phyloP scores from a whole-genome alignment of 2,888 invertebrate genomes.

The Sinelater perroti region DNA sequence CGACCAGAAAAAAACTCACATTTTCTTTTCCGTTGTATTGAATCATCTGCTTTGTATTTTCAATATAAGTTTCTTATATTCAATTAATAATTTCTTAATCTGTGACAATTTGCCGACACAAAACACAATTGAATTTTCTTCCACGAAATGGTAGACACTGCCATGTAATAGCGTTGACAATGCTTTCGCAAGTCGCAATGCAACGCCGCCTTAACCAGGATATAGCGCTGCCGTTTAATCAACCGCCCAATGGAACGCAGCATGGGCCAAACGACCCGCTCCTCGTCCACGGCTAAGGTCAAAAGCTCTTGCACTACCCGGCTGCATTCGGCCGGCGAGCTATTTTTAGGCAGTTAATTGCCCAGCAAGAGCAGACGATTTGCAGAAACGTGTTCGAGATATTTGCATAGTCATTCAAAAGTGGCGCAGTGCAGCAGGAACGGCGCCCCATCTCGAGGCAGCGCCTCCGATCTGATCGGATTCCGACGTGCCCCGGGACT shows the following conservation, averaged over 20 bases:
- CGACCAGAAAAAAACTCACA: too few relatives aligned
- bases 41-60: background rate
- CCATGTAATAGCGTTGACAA: background rate
- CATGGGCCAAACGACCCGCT: conserved; percentile 17
- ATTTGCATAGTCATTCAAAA: background rate
- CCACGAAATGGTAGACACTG: too few relatives aligned
- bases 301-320: conserved; percentile 13
- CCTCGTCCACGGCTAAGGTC: conserved; percentile 26
- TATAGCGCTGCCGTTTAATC: conserved; percentile 17
- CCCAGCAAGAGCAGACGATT: conserved; percentile 4
- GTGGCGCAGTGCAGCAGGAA: background rate
- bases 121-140: too few relatives aligned
- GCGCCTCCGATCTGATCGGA: background rate
- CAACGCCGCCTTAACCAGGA: conserved; percentile 21
- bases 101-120: background rate
- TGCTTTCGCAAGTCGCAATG: conserved; percentile 10
- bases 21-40: too few relatives aligned
- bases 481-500: background rate
- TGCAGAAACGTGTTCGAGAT: background rate
- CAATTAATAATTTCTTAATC: background rate
- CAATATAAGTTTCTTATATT: background rate
- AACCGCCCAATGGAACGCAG: conserved; percentile 12
- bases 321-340: conserved; percentile 8
- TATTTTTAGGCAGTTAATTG: conserved; percentile 20
- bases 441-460: too few relatives aligned